Evolutionary conservation across 2,888 invertebrate genomes (phyloP), one percentile per base, ranked within the genome.

Genomic region (Campoplex nolae): DNA sequence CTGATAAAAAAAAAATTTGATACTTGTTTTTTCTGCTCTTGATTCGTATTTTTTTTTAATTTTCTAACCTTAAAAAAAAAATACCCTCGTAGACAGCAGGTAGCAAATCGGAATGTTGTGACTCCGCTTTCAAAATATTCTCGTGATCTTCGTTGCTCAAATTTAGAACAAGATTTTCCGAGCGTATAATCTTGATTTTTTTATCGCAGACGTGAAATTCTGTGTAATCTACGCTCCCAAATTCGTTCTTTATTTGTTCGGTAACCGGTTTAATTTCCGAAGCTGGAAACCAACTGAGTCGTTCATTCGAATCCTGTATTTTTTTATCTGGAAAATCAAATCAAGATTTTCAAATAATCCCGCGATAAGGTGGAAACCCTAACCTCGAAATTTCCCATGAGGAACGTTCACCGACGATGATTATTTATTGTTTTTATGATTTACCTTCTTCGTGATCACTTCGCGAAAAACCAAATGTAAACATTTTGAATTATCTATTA

Each of bases 81-180:
- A 79, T 92, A 97, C 97, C 98, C 96, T 98, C 98, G 95, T 98
- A 98, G 91, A 96, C 95, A 11, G 97, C 97, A 62, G 97, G 95
- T 80, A 97, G 93, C 77, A 98, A 95, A 95, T 98, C 98, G 13
- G 97, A 97, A 91, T 97, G 96, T 87, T 95, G 95, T 71, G 95
- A 95, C 90, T 97, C 97, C 35, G 96, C 96, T 91, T 95, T 94
- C 9, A 95, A 90, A 82, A 95, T 95, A 85, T 92, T 94, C 74
- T 93, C 90, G 83, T 92, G 93, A 86, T 93, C 93, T 68, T 95
- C 92, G 81, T 93, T 92, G 32, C 91, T 90, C 35, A 92, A 79
- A 91, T 94, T 90, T 38, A 91, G 87, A 6, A 92, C 84, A 23
- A 92, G 90, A 85, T 88, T 91, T 16, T 93, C 90, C 2, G 89